Base-by-base conservation (phyloP, 30 jellyfish, hydroid and myxozoan species). In the Turritopsis rubra region DNA sequence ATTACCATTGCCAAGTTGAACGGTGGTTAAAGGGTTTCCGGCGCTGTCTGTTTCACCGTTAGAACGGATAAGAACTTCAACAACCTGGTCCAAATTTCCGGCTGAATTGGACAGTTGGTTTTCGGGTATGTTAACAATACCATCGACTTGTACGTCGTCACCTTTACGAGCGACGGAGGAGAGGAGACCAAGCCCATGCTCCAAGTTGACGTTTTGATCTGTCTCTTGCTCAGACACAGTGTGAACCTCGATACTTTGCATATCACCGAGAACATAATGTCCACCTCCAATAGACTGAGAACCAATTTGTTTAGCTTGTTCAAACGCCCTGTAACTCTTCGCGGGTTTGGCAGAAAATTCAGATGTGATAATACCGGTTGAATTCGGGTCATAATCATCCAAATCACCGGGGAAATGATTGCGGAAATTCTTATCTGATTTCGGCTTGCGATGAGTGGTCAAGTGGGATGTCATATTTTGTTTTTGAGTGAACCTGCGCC, bases 151-250 rank as follows among this genome's bases (percentile, higher is more conserved):
- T 13, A 94, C 97, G 83, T 88, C 95, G 27, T 87, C 90, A 60
- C 99, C 97, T 84, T 94, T 94, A 8, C 99, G 99, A 23, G 99
- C 99, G 41, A 94, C 99, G 18, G 99, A 89, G 5, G 99, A 94
- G 13, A 94, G 85, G 82, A 94, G 74, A 7, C 99, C 99, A 22
- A 94, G 96, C 0, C 99, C 99, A 81, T 89, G 89, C 77, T 94
- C 97, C 52, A 89, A 31, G 79, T 65, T 75, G 72, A 79, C 88
- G 24, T 85, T 73, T 18, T 41, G 52, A 22, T 74, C 82, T 17
- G 23, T 22, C 23, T 71, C 88, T 29, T 66, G 85, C n/a, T 81
- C 85, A 17, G 53, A 66, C 17, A 52, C 82, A 20, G 88, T 82
- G 68, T 82, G 88, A 16, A 82, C 75, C 66, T 82, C 88, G 75